Conservation (phyloP, 2,888 invertebrate species). For the Hyppa rectilinea region DNA sequence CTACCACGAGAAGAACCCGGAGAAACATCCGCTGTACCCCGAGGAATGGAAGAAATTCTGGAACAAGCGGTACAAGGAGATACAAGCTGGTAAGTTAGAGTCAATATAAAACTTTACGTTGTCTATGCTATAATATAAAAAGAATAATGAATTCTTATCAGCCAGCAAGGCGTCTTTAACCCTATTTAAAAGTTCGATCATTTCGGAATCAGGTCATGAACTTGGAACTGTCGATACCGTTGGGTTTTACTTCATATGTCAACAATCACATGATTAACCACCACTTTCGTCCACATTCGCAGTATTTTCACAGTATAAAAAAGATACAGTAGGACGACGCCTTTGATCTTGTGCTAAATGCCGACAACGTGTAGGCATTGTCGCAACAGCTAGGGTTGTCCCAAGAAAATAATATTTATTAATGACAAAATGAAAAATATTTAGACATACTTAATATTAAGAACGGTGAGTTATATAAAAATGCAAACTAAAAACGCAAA, state of each 20-base stretch:
- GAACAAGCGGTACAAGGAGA: slow-evolving; percentile 95
- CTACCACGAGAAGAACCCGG: slow-evolving; percentile 95
- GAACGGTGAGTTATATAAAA: too few species aligned
- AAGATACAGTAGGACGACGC: too few species aligned
- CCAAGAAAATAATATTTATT: too few species aligned
- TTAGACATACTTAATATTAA: too few species aligned
- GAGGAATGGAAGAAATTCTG: slow-evolving; percentile 98
- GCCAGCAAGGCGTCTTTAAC: background rate
- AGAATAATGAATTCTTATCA: background rate
- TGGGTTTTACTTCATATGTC: background rate
- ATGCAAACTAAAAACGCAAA: too few species aligned
- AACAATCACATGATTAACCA: background rate
- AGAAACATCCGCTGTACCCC: slow-evolving; percentile 96
- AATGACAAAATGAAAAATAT: too few species aligned
- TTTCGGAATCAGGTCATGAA: background rate
- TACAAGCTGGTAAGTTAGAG: slow-evolving; percentile 91
- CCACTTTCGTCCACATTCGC: background rate
- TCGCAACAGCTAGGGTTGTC: too few species aligned
- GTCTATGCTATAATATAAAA: background rate
- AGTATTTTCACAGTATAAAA: too few species aligned
- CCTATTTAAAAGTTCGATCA: background rate
- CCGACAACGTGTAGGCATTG: too few species aligned
- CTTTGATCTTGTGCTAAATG: too few species aligned
- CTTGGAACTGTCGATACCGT: background rate
- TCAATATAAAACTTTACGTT: background rate